A percentile compares a stretch with the other conserved stretches of the same genome.
Conservation (phyloP, 2,113 vertebrate genomes). For the Burhinus bistriatus region DNA sequence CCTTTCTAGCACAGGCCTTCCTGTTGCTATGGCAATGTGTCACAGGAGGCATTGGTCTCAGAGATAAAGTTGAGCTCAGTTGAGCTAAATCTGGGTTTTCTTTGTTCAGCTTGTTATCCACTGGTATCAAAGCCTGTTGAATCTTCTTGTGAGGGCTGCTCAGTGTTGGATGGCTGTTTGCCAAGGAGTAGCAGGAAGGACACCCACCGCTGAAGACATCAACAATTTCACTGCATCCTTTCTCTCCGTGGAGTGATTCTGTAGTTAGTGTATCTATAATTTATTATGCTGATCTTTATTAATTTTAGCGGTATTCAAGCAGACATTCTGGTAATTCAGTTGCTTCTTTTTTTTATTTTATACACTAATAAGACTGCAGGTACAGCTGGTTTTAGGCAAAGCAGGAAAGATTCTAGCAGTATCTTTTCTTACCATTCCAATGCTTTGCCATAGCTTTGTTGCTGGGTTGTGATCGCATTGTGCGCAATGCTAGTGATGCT, state of each 20-base stretch:
- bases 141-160: neutral
- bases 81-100: neutral
- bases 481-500: no score
- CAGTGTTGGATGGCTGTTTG: neutral
- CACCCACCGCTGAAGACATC: neutral
- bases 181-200: neutral
- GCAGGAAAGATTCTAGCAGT: no score
- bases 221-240: neutral
- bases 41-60: neutral
- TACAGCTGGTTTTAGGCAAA: no score
- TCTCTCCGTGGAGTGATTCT: neutral
- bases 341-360: neutral
- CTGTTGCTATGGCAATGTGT: neutral
- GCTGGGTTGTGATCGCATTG: no score
- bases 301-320: neutral
- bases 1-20: neutral
- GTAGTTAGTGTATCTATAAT: neutral
- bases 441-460: no score
- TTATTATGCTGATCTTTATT: neutral
- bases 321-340: neutral
- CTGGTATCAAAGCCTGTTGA: neutral
- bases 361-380: neutral
- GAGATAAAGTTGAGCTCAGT: neutral
- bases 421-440: no score
- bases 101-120: neutral